Percentiles rank a stretch among this genome's conserved stretches.
These are phyloP conservation scores for Microcebus jonahi DNA, from an alignment of 2,113 vertebrate species.

Conservation along the genomic window DNA sequence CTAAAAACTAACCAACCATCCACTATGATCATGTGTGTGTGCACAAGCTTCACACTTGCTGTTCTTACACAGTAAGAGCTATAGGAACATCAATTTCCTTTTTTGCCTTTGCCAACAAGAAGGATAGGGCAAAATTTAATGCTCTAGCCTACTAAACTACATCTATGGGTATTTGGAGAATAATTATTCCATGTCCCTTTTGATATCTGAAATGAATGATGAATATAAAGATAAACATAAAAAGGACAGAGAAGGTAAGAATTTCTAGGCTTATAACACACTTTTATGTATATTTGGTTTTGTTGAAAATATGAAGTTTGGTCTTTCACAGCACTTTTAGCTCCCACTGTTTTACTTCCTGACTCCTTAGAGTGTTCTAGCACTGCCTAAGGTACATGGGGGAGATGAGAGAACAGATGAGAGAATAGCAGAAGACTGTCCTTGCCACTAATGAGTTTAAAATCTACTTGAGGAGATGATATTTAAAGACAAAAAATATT, in stretches of 20 bases:
- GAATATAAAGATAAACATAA: neutral
- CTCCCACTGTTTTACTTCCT: neutral
- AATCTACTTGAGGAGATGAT: slow-evolving; percentile 1
- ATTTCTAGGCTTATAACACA: neutral
- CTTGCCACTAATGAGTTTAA: neutral
- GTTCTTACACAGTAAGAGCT: neutral
- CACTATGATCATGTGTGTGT: fast-evolving
- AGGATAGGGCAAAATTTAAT: neutral
- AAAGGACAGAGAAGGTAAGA: neutral
- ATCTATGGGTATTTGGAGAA: neutral
- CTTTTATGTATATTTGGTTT: neutral
- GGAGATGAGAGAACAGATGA: neutral
- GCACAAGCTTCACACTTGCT: neutral
- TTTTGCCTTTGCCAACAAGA: neutral
- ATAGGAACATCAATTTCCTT: neutral
- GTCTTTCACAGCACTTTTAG: neutral
- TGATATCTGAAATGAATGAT: neutral
- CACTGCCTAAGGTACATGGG: neutral
- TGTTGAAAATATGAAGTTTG: slow-evolving; percentile 10
- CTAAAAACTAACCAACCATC: neutral
- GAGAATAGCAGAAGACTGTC: neutral
- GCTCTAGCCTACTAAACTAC: neutral
- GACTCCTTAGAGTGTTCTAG: neutral
- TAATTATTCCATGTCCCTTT: neutral
- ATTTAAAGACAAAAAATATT: neutral